Conservation (phyloP, 2,888 invertebrate genomes). For the Dynastes hyllus region DNA sequence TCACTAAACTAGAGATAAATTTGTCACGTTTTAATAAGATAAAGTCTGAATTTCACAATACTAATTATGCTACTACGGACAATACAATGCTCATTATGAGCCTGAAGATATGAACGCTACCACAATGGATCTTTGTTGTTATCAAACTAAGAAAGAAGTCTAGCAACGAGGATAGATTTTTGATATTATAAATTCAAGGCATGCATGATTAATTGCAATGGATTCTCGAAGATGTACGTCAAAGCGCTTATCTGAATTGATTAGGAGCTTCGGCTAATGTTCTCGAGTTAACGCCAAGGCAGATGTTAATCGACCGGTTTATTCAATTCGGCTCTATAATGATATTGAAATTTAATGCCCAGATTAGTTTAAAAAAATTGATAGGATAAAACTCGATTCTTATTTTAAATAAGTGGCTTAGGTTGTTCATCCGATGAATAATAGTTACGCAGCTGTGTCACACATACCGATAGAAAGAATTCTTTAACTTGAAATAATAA, state of each 20-base stretch:
- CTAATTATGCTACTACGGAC: slow-evolving; percentile 22
- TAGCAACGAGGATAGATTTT: background rate
- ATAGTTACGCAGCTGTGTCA: too few relatives aligned
- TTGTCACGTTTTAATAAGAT: slow-evolving; percentile 46
- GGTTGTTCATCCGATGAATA: background rate
- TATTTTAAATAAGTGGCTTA: background rate
- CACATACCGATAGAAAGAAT: too few relatives aligned
- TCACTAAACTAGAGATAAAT: slow-evolving; percentile 40
- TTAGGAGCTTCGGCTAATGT: background rate
- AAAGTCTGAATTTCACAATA: slow-evolving; percentile 26
- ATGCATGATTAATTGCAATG: slow-evolving; percentile 5
- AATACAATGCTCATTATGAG: slow-evolving; percentile 3
- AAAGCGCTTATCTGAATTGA: slow-evolving; percentile 3
- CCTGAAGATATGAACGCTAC: background rate
- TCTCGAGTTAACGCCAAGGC: background rate
- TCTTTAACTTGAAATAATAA: too few relatives aligned
- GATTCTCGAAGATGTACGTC: background rate
- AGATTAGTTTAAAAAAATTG: background rate
- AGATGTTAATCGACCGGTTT: slow-evolving; percentile 16
- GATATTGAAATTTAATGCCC: slow-evolving; percentile 1
- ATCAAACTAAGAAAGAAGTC: background rate
- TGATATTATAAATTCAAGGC: slow-evolving; percentile 2
- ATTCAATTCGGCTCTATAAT: background rate
- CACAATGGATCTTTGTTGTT: background rate
- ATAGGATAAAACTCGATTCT: background rate